phyloP scores from a whole-genome alignment of 1,140 invertebrate genomes.

The Sweltsa coloradensis region DNA sequence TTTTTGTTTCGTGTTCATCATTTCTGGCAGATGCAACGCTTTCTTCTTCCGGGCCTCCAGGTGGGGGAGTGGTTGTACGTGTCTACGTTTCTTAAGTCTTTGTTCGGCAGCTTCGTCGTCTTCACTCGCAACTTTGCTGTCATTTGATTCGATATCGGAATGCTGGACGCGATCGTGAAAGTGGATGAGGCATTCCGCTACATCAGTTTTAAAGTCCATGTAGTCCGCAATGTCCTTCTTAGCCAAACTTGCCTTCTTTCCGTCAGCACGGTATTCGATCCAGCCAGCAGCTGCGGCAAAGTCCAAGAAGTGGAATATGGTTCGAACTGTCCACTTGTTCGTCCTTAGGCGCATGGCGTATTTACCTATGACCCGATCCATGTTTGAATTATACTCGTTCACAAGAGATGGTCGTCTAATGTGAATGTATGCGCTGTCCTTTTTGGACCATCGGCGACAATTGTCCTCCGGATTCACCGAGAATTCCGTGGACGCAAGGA shows the following conservation, averaged over 20 bases:
- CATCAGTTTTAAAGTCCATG: neutral
- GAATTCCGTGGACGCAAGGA: neutral
- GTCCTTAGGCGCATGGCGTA: slow-evolving; percentile 15
- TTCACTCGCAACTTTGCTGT: neutral
- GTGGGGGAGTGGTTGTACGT: neutral
- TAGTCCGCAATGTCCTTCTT: slow-evolving; percentile 5
- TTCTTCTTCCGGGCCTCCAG: neutral
- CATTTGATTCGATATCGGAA: neutral
- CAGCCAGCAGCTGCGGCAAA: slow-evolving; percentile 10
- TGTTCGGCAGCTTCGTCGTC: neutral
- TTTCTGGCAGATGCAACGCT: slow-evolving; percentile 1
- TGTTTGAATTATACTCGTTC: slow-evolving; percentile 1
- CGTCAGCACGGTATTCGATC: slow-evolving; percentile 10
- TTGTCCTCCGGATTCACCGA: neutral
- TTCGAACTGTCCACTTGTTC: slow-evolving; percentile 16
- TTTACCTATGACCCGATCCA: slow-evolving; percentile 12
- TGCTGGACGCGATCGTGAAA: neutral
- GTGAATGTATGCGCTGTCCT: slow-evolving; percentile 3
- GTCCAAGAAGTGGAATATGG: slow-evolving; percentile 12
- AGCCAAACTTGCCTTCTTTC: neutral
- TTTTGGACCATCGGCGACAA: neutral
- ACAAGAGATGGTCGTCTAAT: neutral
- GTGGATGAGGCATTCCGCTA: slow-evolving; percentile 3
- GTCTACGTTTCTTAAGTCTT: neutral
- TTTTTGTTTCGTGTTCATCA: neutral